Base-by-base conservation (phyloP, 2,888 invertebrate species). In the Cylloceria caligata region DNA sequence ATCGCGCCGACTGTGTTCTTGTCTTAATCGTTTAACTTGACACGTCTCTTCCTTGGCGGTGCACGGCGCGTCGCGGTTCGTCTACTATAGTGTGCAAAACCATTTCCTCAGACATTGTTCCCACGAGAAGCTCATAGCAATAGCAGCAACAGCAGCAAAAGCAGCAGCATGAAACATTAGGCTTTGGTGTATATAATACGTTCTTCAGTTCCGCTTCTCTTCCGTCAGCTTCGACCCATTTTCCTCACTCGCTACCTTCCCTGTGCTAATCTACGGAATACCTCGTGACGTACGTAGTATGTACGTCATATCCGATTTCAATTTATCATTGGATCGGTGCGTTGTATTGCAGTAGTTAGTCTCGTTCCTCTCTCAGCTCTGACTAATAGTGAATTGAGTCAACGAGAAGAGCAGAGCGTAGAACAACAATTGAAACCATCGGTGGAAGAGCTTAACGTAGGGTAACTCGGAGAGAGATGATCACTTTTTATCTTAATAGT, bases 251-350 rank as follows among this genome's bases (percentile, higher is more conserved):
- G 42, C 24, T 34, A 36, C 42, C n/a, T 19, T 3, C 3, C 21
- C 45, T 24, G 13, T 19, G 30, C 24, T 55, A 27, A 42, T 74
- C 55, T 11, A 21, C 24, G 24, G 64, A 65, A 65, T 52, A 52
- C 36, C 42, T 55, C 27, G 30, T 39, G 27, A 60, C 57, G 75
- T 13, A 47, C 30, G 42, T 19, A n/a, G 9, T 24, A 30, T 24
- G n/a, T 24, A 49, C 45, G 75, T 67, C 67, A 68, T 67, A 68
- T 67, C 75, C 57, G 75, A 57, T 67, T 68, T 75, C 75, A 68
- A 75, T 75, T 75, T 67, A 68, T 75, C 67, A 68, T 45, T 42
- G 75, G 42, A 57, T 67, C 39, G 52, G 67, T 30, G 57, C 47
- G 68, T 57, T 47, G 67, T 57, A 36, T 34, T 34, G 65, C 67